phyloP scores from a whole-genome alignment of 2,113 vertebrate genomes.

The Arenaria interpres region DNA sequence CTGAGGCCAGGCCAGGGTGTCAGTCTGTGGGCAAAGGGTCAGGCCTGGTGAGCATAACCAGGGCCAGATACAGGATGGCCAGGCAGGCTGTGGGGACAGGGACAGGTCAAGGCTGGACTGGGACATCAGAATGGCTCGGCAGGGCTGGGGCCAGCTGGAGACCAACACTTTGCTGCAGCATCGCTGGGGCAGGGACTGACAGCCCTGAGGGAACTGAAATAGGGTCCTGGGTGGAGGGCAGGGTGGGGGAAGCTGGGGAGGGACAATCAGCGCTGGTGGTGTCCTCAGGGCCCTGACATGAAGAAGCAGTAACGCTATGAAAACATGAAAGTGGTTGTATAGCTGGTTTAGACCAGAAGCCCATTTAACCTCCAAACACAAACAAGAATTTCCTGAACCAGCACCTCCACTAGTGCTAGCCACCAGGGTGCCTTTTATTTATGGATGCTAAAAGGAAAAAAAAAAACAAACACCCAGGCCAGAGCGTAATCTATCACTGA shows the following conservation, averaged over 20 bases:
- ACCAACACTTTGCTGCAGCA: not conserved
- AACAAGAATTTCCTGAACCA: not conserved
- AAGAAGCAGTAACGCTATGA: not conserved
- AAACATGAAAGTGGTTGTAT: not conserved
- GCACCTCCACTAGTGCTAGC: not conserved
- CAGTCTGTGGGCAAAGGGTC: not conserved
- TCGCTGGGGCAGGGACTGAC: not conserved
- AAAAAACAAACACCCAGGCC: not conserved
- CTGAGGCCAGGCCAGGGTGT: not conserved
- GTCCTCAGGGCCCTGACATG: not conserved
- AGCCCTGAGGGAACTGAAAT: not conserved
- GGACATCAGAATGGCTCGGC: not conserved
- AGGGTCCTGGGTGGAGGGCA: not conserved
- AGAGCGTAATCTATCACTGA: not conserved
- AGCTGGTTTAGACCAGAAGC: not conserved
- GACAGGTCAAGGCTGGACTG: not conserved
- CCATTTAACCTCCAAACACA: not conserved
- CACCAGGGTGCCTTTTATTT: not conserved
- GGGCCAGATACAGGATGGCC: not conserved
- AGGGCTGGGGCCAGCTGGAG: not conserved
- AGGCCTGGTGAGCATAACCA: not conserved
- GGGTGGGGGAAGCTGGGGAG: not conserved
- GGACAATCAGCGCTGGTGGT: not conserved
- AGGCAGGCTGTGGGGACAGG: not conserved
- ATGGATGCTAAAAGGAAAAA: not conserved